These are phyloP conservation scores for Rhineura floridana DNA, from an alignment of 2,113 vertebrate species.

Conservation along the genomic window DNA sequence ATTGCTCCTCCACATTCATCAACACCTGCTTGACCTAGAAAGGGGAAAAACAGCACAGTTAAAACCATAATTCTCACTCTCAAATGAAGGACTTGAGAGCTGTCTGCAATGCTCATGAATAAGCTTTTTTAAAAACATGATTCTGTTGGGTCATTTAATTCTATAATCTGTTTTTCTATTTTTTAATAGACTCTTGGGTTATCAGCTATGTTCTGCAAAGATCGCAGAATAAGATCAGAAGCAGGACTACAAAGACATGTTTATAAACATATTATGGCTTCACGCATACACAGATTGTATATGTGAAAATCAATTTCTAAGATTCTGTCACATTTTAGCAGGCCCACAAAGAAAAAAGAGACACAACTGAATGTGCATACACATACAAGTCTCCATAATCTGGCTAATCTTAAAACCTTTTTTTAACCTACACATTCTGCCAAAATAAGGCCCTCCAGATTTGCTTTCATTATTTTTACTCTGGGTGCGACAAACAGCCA, in stretches of 20 bases:
- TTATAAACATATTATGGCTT: neutral
- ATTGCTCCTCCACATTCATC: constrained; percentile 31
- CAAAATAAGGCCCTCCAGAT: neutral
- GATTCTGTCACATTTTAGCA: neutral
- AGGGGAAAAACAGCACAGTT: constrained; percentile 20
- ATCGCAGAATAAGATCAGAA: neutral
- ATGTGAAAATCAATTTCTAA: neutral
- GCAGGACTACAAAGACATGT: neutral
- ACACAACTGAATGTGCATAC: neutral
- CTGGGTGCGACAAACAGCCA: neutral
- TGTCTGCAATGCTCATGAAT: constrained; percentile 4
- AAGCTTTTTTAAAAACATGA: neutral
- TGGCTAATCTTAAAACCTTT: neutral
- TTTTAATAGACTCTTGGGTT: neutral
- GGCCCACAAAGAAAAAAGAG: neutral
- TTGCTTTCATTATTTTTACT: neutral
- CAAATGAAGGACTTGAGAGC: constrained; percentile 11
- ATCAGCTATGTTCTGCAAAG: neutral
- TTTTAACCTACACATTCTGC: neutral
- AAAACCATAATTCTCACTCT: constrained; percentile 1
- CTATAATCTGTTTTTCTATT: constrained; percentile 24
- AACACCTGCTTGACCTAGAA: constrained; percentile 55
- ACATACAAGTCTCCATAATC: neutral
- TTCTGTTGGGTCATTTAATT: constrained; percentile 8
- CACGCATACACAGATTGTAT: neutral